Percentiles rank a stretch among this genome's conserved stretches.
Conservation (phyloP, 2,888 invertebrate genomes). For the Folsomia manolachei region DNA sequence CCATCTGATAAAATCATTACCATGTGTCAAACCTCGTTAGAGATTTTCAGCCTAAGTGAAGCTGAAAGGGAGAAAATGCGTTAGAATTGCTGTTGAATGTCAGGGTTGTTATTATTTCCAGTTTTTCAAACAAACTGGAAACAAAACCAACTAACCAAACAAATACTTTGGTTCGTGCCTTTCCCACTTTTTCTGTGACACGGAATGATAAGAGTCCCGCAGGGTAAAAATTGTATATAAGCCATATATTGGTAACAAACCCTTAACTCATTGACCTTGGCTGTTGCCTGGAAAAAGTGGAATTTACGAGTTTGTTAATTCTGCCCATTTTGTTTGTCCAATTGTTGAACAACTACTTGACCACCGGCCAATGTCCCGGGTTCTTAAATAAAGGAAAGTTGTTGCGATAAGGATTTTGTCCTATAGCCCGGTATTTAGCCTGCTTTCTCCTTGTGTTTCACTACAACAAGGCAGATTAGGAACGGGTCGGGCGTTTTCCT, state of each 20-base stretch:
- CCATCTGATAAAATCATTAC: slow-evolving; percentile 33
- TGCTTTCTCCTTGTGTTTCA: background rate
- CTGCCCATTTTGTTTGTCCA: background rate
- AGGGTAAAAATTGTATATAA: too few relatives aligned
- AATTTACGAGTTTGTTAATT: too few relatives aligned
- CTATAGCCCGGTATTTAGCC: background rate
- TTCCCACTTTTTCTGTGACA: background rate
- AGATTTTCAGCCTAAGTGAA: background rate
- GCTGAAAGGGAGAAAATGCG: slow-evolving; percentile 2
- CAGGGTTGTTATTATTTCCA: slow-evolving; percentile 1
- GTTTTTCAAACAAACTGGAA: slow-evolving; percentile 3
- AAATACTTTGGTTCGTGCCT: background rate
- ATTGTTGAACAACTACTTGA: background rate
- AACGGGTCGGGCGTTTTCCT: background rate
- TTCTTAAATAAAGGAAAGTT: too few relatives aligned
- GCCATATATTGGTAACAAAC: too few relatives aligned
- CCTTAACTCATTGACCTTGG: too few relatives aligned
- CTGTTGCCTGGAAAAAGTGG: too few relatives aligned
- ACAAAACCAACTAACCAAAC: too few relatives aligned
- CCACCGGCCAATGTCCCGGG: too few relatives aligned
- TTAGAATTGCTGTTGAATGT: slow-evolving; percentile 11
- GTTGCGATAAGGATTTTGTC: slow-evolving; percentile 4
- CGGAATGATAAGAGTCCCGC: background rate
- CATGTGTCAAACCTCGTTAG: slow-evolving; percentile 30
- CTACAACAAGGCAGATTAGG: background rate